Conservation (phyloP, 2,113 vertebrate species). For the Geococcyx californianus region DNA sequence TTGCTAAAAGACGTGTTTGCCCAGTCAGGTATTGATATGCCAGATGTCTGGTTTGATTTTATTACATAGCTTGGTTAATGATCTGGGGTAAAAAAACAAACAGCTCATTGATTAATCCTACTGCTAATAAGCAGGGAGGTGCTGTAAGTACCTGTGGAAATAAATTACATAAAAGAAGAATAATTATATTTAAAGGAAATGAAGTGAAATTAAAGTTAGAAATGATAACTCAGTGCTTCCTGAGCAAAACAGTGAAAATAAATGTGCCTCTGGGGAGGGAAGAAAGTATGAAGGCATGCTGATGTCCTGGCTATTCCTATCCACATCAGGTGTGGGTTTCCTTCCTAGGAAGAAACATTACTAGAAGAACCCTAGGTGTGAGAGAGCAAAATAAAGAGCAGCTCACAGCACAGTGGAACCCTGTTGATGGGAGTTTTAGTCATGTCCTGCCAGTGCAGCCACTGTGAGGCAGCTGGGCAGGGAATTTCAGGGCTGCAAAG, state of each 20-base stretch:
- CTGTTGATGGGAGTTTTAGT: neutral
- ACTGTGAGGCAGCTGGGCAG: accelerated
- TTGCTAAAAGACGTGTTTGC: neutral
- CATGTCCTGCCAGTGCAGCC: neutral
- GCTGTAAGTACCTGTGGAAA: neutral
- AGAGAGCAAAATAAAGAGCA: neutral
- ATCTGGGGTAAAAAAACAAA: neutral
- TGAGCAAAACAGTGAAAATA: neutral
- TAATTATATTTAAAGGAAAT: neutral
- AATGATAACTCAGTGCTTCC: neutral
- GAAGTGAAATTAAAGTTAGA: neutral
- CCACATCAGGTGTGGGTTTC: neutral
- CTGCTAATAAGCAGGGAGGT: constrained; percentile 8
- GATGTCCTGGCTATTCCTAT: neutral
- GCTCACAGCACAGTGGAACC: accelerated
- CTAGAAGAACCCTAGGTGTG: neutral
- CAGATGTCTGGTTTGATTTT: constrained; percentile 5
- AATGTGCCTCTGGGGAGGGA: neutral
- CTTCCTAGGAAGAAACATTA: neutral
- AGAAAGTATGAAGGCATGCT: neutral
- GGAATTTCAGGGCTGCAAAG: neutral
- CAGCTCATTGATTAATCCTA: constrained; percentile 5
- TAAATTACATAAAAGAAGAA: neutral
- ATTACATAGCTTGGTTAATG: neutral
- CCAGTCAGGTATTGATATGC: neutral